These are phyloP conservation scores for Sebastes goodei DNA, from an alignment of 2,797 vertebrate genomes.

Conservation along the genomic window DNA sequence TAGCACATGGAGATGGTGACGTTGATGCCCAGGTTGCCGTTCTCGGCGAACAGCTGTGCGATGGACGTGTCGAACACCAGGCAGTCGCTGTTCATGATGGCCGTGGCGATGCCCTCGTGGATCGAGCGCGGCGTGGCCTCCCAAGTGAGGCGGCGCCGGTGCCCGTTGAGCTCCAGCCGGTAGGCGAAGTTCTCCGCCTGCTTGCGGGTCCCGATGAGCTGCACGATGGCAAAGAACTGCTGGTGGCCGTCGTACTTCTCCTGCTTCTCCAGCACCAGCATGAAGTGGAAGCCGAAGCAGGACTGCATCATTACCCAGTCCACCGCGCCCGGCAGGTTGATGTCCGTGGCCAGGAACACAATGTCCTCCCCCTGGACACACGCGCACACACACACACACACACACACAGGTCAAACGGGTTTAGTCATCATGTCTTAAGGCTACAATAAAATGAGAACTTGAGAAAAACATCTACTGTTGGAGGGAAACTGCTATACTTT, in stretches of 20 bases:
- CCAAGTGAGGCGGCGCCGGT: conserved; percentile 94
- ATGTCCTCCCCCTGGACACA: conserved; percentile 90
- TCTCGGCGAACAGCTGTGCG: conserved; percentile 94
- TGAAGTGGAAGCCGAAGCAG: conserved; percentile 98
- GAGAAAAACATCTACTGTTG: background rate
- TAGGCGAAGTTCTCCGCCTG: conserved; percentile 95
- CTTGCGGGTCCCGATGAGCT: conserved; percentile 94
- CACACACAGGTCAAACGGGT: background rate
- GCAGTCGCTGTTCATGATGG: conserved; percentile 96
- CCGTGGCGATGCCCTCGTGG: conserved; percentile 93
- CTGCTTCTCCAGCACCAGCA: conserved; percentile 95
- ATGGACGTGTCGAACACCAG: conserved; percentile 96
- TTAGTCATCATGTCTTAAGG: background rate
- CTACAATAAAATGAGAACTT: background rate
- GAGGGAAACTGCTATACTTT: background rate
- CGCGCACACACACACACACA: background rate
- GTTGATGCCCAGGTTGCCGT: conserved; percentile 95
- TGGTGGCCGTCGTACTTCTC: conserved; percentile 95
- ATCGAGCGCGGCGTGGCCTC: conserved; percentile 94
- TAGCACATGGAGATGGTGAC: conserved; percentile 97
- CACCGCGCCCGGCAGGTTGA: conserved; percentile 96
- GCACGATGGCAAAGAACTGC: conserved; percentile 95
- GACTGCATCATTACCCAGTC: conserved; percentile 99
- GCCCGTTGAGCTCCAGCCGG: conserved; percentile 92
- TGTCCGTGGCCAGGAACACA: conserved; percentile 97